Evolutionary conservation across 2,888 invertebrate species (phyloP).

Genomic region (Drosophila cognata): DNA sequence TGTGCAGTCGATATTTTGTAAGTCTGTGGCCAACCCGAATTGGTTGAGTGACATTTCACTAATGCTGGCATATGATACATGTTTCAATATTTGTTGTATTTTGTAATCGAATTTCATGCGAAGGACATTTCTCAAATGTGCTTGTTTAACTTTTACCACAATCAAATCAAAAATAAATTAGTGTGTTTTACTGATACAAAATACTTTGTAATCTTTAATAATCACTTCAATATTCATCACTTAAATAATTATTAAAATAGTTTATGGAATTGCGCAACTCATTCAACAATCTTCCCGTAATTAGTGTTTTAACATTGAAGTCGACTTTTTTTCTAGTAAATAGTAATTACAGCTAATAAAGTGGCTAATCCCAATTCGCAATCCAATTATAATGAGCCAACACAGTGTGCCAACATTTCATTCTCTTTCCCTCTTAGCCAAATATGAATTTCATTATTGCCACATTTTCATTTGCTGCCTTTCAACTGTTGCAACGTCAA

Average conservation of each 20-base stretch:
- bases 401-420: not conserved
- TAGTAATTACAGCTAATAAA: not conserved
- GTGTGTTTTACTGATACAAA: not conserved
- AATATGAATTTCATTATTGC: not conserved
- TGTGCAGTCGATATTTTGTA: conserved; percentile 32
- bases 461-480: conserved; percentile 1
- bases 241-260: not conserved
- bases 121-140: not conserved
- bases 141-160: not conserved
- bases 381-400: not conserved
- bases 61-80: not conserved
- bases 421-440: not conserved
- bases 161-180: no score
- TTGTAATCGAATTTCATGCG: conserved; percentile 45
- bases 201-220: no score
- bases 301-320: not conserved
- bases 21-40: conserved; percentile 7
- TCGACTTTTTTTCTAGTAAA: not conserved
- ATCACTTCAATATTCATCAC: not conserved
- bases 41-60: conserved; percentile 26
- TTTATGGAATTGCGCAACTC: not conserved
- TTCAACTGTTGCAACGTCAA: conserved; percentile 9
- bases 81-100: conserved; percentile 33
- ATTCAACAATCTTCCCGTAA: not conserved
- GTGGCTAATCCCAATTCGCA: conserved; percentile 1